A percentile compares a stretch with the other conserved stretches of the same genome.
These are phyloP conservation scores for Aelia acuminata DNA, from an alignment of 2,888 invertebrate species.

Conservation along the genomic window DNA sequence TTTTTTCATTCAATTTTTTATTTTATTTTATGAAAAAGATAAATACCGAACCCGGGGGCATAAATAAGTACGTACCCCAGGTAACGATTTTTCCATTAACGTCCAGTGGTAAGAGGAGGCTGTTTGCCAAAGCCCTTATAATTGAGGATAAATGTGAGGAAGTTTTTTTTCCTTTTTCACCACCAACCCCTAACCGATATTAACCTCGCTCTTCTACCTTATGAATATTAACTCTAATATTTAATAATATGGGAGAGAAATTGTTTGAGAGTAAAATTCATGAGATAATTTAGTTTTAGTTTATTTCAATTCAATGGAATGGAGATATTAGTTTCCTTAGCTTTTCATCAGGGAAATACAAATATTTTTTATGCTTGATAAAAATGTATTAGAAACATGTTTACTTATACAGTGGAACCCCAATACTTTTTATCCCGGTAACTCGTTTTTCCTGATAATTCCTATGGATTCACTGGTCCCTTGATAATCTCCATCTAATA, in stretches of 20 bases:
- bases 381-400: no score
- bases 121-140: constrained; percentile 13
- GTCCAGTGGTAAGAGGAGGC: constrained; percentile 8
- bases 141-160: constrained; percentile 28
- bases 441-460: no score
- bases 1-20: no score
- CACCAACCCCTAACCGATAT: background rate
- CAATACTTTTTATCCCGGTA: no score
- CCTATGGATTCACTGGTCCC: no score
- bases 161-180: background rate
- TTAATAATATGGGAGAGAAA: background rate
- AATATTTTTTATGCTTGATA: no score
- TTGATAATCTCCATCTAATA: no score
- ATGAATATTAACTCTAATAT: background rate
- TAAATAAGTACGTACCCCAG: background rate
- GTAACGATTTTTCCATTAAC: constrained; percentile 35
- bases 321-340: background rate
- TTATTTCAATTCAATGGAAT: background rate
- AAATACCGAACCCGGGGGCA: background rate
- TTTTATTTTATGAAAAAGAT: no score
- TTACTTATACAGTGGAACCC: no score
- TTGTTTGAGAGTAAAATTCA: background rate
- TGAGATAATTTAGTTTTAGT: background rate
- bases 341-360: background rate
- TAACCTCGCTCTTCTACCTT: background rate